phyloP scores from a whole-genome alignment of 2,797 vertebrate genomes.

The Rousettus madagascariensis region DNA sequence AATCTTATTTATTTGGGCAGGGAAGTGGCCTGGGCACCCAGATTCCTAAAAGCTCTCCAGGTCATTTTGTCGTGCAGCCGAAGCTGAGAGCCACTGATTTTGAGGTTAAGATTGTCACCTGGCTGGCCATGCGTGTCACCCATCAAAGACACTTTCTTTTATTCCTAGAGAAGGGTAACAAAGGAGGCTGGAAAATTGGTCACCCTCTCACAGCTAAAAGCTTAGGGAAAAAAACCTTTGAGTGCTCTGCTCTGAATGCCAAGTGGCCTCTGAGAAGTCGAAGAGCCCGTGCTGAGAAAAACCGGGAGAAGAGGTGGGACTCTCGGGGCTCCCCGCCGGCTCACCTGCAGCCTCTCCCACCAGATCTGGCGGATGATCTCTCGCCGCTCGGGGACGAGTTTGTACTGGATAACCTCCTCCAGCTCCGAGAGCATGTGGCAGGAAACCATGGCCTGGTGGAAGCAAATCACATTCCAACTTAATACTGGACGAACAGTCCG shows the following conservation, averaged over 20 bases:
- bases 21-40: neutral
- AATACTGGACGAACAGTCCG: constrained; percentile 62
- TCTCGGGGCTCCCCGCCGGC: neutral
- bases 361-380: constrained; percentile 99
- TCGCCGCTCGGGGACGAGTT: constrained; percentile 97
- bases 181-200: neutral
- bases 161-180: neutral
- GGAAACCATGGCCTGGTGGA: constrained; percentile 96
- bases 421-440: constrained; percentile 99
- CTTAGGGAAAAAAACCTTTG: neutral
- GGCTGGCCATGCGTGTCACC: neutral
- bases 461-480: constrained; percentile 83
- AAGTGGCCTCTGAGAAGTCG: neutral
- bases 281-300: accelerated
- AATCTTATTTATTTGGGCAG: neutral
- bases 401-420: constrained; percentile 99
- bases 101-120: neutral
- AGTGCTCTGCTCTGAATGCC: neutral
- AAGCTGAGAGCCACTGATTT: neutral
- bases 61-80: neutral
- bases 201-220: neutral
- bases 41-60: neutral
- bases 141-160: neutral
- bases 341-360: constrained; percentile 99
- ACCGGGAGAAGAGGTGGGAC: accelerated